Base-by-base conservation (phyloP, 2,888 invertebrate species). In the Agapostemon virescens region DNA sequence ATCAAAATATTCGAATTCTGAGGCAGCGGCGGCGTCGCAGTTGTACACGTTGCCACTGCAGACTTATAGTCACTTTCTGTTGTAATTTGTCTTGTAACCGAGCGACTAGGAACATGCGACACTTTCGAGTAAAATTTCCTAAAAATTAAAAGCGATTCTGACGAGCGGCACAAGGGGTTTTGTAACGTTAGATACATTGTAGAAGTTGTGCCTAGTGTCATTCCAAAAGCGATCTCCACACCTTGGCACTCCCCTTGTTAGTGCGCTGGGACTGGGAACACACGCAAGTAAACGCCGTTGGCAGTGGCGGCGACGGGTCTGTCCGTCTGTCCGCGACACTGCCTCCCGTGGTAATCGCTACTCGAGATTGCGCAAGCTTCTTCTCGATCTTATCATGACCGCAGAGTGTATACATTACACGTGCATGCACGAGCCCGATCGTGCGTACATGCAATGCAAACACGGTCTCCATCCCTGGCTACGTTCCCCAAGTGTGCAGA, bases 281-380 rank as follows among this genome's bases (percentile, higher is more conserved):
- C 45, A 64, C 61, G 45, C 61, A 71, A 33, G 61, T 70, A 78
- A 78, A 69, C 74, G 69, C 63, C 61, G 69, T 33, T 26, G 64
- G 33, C 58, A 69, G 26, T 70, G 79, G 71, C 85, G 83, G 70
- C 85, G 75, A 80, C 83, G 86, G 81, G 78, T 81, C 75, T 79
- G 77, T 85, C 74, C 75, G 77, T 85, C 77, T 45, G 42, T 71
- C 74, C 81, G 67, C 75, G 75, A 81, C 68, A 79, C 71, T 79
- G 78, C 66, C 82, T 80, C 78, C 73, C 73, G 71, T 74, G 81
- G 83, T 86, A 87, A 87, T 87, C 88, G 86, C 84, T 82, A 80
- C 80, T 81, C 83, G 79, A 85, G 85, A 87, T 87, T 87, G 87
- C 88, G 88, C 87, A 87, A 87, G 82, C 78, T 80, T 76, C 85